These are phyloP conservation scores for Ctenopoma multispine DNA, from an alignment of 2,797 vertebrate species.

Conservation along the genomic window DNA sequence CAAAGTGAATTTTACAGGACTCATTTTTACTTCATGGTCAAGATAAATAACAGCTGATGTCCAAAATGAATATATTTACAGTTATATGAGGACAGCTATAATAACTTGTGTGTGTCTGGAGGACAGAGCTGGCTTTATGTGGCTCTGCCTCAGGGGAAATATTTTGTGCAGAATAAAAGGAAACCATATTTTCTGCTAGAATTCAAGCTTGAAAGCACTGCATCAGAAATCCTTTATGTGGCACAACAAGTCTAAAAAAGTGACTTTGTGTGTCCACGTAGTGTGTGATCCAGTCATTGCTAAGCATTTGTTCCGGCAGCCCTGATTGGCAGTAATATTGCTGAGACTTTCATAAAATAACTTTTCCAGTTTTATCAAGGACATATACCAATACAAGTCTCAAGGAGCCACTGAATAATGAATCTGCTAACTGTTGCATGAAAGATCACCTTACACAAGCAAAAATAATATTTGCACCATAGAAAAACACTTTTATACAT, in stretches of 20 bases:
- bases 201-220: slow-evolving; percentile 51
- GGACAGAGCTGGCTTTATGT: slow-evolving; percentile 79
- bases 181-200: slow-evolving; percentile 71
- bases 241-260: slow-evolving; percentile 58
- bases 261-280: slow-evolving; percentile 31
- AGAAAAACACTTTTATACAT: slow-evolving; percentile 16
- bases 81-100: slow-evolving; percentile 76
- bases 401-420: neutral
- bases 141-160: slow-evolving; percentile 65
- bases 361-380: slow-evolving; percentile 4
- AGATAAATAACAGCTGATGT: slow-evolving; percentile 65
- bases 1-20: slow-evolving; percentile 55
- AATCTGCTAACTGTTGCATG: neutral
- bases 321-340: slow-evolving; percentile 1
- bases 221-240: slow-evolving; percentile 47
- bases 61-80: slow-evolving; percentile 70
- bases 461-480: neutral
- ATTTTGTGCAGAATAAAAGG: slow-evolving; percentile 58
- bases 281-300: slow-evolving; percentile 28
- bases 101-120: slow-evolving; percentile 69
- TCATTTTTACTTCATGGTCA: slow-evolving; percentile 50
- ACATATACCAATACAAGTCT: neutral
- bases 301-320: slow-evolving; percentile 17
- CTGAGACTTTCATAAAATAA: slow-evolving; percentile 20
- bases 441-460: neutral